These are phyloP conservation scores for Megalurothrips usitatus DNA, from an alignment of 2,888 invertebrate species.

Conservation along the genomic window DNA sequence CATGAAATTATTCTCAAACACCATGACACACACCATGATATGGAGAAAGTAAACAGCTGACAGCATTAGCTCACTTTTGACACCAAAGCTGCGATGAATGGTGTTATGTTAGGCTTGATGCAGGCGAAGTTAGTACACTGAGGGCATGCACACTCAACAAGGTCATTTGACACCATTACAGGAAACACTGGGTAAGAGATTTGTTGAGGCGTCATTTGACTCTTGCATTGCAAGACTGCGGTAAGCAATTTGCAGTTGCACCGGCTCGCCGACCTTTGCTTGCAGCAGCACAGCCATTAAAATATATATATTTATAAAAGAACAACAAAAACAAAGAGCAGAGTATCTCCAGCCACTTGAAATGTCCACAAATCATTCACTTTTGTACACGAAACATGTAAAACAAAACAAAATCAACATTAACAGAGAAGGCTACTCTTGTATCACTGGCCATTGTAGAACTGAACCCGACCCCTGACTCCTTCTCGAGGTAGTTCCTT, in stretches of 20 bases:
- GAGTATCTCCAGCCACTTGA: neutral
- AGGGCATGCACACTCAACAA: conserved; percentile 9
- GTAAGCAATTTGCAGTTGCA: neutral
- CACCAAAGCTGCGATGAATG: neutral
- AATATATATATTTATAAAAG: conserved; percentile 19
- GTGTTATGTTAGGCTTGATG: neutral
- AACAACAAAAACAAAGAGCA: conserved; percentile 25
- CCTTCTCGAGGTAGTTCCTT: neutral
- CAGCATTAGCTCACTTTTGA: conserved; percentile 3
- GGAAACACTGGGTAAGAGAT: neutral
- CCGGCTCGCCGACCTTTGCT: neutral
- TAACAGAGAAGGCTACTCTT: conserved; percentile 4
- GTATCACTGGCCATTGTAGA: conserved; percentile 3
- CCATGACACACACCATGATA: neutral
- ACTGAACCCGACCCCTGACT: neutral
- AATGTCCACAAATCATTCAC: neutral
- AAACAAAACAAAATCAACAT: conserved; percentile 23
- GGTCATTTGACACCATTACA: neutral
- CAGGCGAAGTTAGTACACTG: conserved; percentile 15
- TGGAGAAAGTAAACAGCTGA: neutral
- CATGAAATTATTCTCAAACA: neutral
- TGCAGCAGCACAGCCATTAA: conserved; percentile 26
- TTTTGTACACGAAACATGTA: conserved; percentile 4
- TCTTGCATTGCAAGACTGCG: conserved; percentile 19
- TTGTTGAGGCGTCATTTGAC: neutral